phyloP scores from a whole-genome alignment of 64 coral and sea anemone genomes.

The Anthopleura sola region DNA sequence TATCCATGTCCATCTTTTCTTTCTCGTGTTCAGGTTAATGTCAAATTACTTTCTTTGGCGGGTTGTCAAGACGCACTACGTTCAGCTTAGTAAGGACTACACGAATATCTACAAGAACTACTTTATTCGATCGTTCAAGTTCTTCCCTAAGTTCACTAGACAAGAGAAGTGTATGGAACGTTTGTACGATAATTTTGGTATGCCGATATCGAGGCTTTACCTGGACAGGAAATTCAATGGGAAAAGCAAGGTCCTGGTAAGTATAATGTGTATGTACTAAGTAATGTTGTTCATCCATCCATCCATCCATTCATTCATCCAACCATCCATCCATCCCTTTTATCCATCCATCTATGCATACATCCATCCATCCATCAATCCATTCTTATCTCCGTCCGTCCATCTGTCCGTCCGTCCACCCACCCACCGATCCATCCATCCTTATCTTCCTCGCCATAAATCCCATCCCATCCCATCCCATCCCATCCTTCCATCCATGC shows the following conservation, averaged over 20 bases:
- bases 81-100: conserved; percentile 47
- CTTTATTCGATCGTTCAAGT: conserved; percentile 32
- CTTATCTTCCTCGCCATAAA: no score
- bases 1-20: not conserved
- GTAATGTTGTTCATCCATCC: not conserved
- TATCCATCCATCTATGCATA: not conserved
- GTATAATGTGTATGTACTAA: not conserved
- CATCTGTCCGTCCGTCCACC: no score
- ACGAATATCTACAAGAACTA: conserved; percentile 32
- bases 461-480: no score
- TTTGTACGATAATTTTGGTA: conserved; percentile 30
- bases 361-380: no score
- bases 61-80: conserved; percentile 32
- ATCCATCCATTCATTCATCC: not conserved
- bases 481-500: no score
- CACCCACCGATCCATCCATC: no score
- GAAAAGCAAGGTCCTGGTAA: conserved; percentile 44
- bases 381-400: no score
- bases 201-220: conserved; percentile 44
- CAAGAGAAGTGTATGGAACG: conserved; percentile 10
- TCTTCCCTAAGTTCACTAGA: conserved; percentile 4
- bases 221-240: conserved; percentile 40
- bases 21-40: conserved; percentile 11
- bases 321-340: not conserved
- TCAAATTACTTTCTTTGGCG: conserved; percentile 55